phyloP scores from a whole-genome alignment of 2,888 invertebrate species.

The Aphidoletes aphidimyza region DNA sequence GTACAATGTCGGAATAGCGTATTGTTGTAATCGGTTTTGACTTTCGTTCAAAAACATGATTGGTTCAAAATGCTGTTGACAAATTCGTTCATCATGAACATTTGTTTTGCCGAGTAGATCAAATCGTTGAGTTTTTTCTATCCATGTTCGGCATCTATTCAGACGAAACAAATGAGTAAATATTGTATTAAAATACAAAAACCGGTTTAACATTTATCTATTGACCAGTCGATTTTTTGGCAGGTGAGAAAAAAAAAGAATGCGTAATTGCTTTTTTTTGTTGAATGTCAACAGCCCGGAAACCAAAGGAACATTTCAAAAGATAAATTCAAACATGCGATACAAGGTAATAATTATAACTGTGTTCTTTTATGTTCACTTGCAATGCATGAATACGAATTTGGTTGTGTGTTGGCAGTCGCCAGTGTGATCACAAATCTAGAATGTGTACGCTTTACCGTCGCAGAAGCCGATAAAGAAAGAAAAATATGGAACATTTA shows the following conservation, averaged over 20 bases:
- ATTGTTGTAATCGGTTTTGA: slow-evolving; percentile 53
- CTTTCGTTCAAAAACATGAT: slow-evolving; percentile 48
- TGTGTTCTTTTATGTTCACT: slow-evolving; percentile 1
- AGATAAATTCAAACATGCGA: neutral
- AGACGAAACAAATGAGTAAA: neutral
- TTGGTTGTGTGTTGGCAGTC: neutral
- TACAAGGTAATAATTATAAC: slow-evolving; percentile 21
- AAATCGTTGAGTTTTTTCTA: slow-evolving; percentile 50
- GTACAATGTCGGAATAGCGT: slow-evolving; percentile 22
- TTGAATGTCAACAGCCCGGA: neutral
- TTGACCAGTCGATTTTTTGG: neutral
- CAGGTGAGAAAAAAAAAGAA: neutral
- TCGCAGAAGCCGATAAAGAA: neutral
- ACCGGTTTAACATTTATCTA: neutral
- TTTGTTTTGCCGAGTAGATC: slow-evolving; percentile 48
- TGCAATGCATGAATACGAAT: slow-evolving; percentile 22
- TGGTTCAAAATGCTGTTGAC: slow-evolving; percentile 54
- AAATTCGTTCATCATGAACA: slow-evolving; percentile 55
- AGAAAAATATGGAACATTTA: neutral
- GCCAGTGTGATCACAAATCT: neutral
- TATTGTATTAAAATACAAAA: neutral
- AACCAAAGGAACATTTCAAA: neutral
- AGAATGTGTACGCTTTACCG: neutral
- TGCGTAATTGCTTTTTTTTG: neutral
- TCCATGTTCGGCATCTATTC: slow-evolving; percentile 54